Evolutionary conservation across 2,888 invertebrate species (phyloP), one percentile per base, ranked within the genome.

Genomic region (Phortica magna): DNA sequence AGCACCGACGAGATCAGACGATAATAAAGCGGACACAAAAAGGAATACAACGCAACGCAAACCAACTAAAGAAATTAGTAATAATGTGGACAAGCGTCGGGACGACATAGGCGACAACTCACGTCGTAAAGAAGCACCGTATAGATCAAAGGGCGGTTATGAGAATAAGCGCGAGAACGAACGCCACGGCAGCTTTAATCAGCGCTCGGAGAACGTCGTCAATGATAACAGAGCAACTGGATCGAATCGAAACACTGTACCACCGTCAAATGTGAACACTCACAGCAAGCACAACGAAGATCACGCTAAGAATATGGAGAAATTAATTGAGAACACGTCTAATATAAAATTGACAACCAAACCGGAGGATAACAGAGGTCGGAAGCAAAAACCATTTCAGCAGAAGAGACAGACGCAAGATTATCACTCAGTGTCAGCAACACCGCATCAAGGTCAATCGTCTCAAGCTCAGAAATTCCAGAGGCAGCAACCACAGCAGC

Each of bases 341-440:
- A 90, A 90, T 79, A 74, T 91, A 39, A 89, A 89, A 83, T 82
- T 85, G 77, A 84, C 80, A 76, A 80, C 73, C 65, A 83, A 81
- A 76, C 80, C 75, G 43, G 86, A 85, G 5, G 76, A 79, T n/a
- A 77, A 75, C 17, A 82, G 88, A 22, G 81, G 77, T 14, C 75
- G 79, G 7, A 79, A 71, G 2, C 79, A 75, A 31, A 77, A 75
- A 78, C 72, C 74, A 22, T 77, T 74, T 31, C 76, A 73, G 22
- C 65, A 80, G 6, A 67, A 67, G 31, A 77, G 39, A 17, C 87
- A 42, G 10, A 22, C 19, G 19, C 53, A 14, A 31, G 65, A 71
- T 14, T 5, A 14, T 17, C 22, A 31, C 48, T 17, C 67, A 65
- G 67, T 61, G 74, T 92, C 82, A 81, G 14, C 80, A 80, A 92